Base-by-base conservation (phyloP, 2,888 invertebrate species). In the Hipparchia sbordonii region DNA sequence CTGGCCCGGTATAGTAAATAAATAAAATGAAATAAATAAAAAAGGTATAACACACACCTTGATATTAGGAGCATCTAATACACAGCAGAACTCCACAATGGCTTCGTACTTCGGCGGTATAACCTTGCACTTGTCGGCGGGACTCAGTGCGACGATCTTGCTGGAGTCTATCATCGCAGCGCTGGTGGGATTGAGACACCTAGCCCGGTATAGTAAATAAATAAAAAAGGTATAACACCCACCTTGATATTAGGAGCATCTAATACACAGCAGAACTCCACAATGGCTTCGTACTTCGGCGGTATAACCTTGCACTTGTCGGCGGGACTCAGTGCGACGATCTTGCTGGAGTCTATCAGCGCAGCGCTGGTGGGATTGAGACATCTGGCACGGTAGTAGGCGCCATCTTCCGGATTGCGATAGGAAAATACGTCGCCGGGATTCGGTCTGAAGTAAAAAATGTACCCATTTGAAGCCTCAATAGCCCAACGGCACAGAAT, bases 191-290 rank as follows among this genome's bases (percentile, higher is more conserved):
- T 76, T 74, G 3, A 92, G 82, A 39, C 83, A 80, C 0, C 91
- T 85, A 0, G 89, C 92, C 56, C 93, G 85, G 23, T 23, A 82
- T 91, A 93, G 90, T 39, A 39, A 23, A 23, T 1, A 23, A 23
- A 23, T 23, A 23, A 23, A 39, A 39, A 39, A 0, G 39, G 5
- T 39, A 5, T 39, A 39, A 39, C 5, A 39, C 39, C 0, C 39
- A 60, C 59, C 59, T 60, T 33, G 10, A 60, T 3, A 12, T 60
- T 60, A 10, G 33, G 33, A 10, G 75, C 79, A 0, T 77, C 62
- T 6, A 92, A 61, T 5, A 86, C 77, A 51, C 88, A 89, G 62
- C 85, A 86, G 77, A 88, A 92, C 84, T 92, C 92, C 0, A 91
- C 89, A 0, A 83, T 66, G 0, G 33, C 66, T 0, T 76, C 77